Percentiles rank a stretch among this genome's conserved stretches.
Evolutionary conservation across 1,140 invertebrate genomes (phyloP).

Genomic region (Drosophila sp.): DNA sequence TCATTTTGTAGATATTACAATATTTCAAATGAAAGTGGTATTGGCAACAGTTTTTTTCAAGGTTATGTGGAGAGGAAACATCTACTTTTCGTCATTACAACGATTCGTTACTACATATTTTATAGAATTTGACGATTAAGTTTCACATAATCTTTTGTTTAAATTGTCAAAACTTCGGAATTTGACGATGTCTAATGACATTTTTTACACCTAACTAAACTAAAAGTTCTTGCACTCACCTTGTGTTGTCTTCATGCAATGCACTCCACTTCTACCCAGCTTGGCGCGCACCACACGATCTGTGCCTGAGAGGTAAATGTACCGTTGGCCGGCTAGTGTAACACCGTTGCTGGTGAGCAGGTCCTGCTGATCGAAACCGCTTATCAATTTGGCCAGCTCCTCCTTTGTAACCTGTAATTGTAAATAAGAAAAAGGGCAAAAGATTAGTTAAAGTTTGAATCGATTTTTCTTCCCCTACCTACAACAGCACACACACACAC

Average conservation of each 20-base stretch:
- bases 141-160: too few species aligned
- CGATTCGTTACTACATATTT: too few species aligned
- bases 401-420: conserved; percentile 91
- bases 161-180: neutral
- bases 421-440: conserved; percentile 16
- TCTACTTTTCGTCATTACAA: too few species aligned
- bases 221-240: conserved; percentile 83
- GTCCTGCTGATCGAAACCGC: conserved; percentile 93
- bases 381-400: conserved; percentile 92
- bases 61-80: too few species aligned
- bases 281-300: conserved; percentile 95
- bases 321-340: conserved; percentile 93
- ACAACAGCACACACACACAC: neutral
- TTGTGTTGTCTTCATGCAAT: conserved; percentile 97
- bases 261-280: conserved; percentile 94
- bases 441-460: conserved; percentile 11
- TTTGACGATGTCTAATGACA: neutral
- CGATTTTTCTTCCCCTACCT: neutral
- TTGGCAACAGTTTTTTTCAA: too few species aligned
- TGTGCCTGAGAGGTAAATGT: conserved; percentile 96
- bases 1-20: neutral
- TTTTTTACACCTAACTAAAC: neutral
- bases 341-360: conserved; percentile 93
- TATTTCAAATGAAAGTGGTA: neutral
- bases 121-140: too few species aligned